A percentile compares a stretch with the other conserved stretches of the same genome.
Conservation (phyloP, 2,888 invertebrate genomes). For the Anorthoa munda region DNA sequence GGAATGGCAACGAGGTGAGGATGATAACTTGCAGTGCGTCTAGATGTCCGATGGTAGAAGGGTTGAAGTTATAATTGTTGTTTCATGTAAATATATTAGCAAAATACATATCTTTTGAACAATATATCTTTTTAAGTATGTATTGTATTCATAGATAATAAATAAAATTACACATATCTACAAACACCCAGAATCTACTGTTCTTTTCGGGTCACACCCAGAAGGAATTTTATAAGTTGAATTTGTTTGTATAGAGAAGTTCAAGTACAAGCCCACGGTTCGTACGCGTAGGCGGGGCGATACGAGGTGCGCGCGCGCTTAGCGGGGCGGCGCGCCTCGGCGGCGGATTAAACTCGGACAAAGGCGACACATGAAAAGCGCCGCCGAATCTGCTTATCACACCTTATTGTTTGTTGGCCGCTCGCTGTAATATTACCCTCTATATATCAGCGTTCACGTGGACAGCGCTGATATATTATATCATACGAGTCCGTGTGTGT, state of each 20-base stretch:
- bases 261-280: slow-evolving; percentile 64
- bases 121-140: background rate
- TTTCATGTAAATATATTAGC: background rate
- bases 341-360: slow-evolving; percentile 86
- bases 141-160: background rate
- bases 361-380: slow-evolving; percentile 87
- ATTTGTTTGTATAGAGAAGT: slow-evolving; percentile 33
- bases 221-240: slow-evolving; percentile 18
- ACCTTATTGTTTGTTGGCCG: slow-evolving; percentile 86
- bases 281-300: slow-evolving; percentile 72
- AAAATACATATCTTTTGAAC: background rate
- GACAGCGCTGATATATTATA: slow-evolving; percentile 68
- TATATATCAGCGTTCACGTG: slow-evolving; percentile 85
- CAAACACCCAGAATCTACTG: background rate
- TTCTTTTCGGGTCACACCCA: background rate
- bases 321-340: slow-evolving; percentile 56
- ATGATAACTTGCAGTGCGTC: no score
- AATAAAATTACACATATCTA: background rate
- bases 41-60: no score
- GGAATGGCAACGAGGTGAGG: no score
- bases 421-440: slow-evolving; percentile 82
- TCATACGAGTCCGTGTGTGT: slow-evolving; percentile 67
- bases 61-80: no score
- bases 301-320: slow-evolving; percentile 44
- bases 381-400: slow-evolving; percentile 89